These are phyloP conservation scores for Antidorcas marsupialis DNA, from an alignment of 2,113 vertebrate species.

Conservation along the genomic window DNA sequence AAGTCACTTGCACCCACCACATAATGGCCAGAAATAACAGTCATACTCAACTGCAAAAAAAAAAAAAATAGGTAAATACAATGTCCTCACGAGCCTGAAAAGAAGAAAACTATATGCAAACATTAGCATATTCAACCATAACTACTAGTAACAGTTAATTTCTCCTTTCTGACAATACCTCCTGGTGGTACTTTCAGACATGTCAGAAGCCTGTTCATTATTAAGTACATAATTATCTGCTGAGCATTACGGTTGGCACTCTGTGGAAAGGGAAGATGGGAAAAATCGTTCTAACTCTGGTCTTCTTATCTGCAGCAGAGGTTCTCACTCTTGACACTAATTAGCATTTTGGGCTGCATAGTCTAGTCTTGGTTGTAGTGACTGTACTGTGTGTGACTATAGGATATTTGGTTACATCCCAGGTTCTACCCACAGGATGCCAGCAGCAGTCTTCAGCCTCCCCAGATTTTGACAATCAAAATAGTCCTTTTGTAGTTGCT, in stretches of 20 bases:
- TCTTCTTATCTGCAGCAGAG: not conserved
- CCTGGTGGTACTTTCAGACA: not conserved
- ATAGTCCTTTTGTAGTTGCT: not conserved
- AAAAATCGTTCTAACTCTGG: not conserved
- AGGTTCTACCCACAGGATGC: not conserved
- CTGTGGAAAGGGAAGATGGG: not conserved
- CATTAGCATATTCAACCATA: not conserved
- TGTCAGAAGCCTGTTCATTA: not conserved
- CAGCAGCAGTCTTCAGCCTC: not conserved
- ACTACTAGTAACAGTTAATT: not conserved
- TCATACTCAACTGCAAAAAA: not conserved
- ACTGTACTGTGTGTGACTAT: not conserved
- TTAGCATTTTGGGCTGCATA: not conserved
- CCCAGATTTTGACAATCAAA: not conserved
- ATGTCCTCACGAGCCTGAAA: not conserved
- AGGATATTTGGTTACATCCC: not conserved
- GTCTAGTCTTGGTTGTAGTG: not conserved
- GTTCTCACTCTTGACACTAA: not conserved
- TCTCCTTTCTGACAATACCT: not conserved
- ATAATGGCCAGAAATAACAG: not conserved
- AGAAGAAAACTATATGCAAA: not conserved
- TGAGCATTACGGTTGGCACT: not conserved
- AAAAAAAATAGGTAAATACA: not conserved
- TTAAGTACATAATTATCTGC: not conserved
- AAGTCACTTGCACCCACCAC: not conserved